phyloP scores from a whole-genome alignment of 2,113 vertebrate species.

The Choloepus hoffmanni region DNA sequence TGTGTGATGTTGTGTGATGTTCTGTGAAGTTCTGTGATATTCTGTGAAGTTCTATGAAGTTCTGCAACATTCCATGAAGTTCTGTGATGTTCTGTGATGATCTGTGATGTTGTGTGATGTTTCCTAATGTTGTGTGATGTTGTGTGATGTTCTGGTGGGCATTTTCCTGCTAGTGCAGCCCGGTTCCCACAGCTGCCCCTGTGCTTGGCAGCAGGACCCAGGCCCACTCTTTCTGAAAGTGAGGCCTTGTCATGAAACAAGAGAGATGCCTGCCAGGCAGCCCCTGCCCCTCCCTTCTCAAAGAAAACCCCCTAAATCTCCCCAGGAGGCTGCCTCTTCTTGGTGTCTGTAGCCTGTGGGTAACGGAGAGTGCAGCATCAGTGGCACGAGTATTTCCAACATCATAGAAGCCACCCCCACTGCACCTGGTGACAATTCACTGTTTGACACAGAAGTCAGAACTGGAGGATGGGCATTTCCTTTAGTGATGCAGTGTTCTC shows the following conservation, averaged over 20 bases:
- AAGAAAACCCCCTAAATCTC: not conserved
- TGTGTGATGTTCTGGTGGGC: not conserved
- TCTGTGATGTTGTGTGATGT: too few relatives aligned
- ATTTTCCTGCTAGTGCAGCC: not conserved
- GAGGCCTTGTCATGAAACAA: not conserved
- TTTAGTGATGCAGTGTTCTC: not conserved
- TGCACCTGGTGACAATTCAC: not conserved
- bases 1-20: too few relatives aligned
- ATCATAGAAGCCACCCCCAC: not conserved
- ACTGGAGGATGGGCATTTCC: not conserved
- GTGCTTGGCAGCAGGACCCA: constrained; percentile 7
- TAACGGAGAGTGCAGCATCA: not conserved
- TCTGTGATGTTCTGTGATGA: too few relatives aligned
- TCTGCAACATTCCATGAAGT: too few relatives aligned
- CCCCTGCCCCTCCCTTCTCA: not conserved
- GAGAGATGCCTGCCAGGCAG: not conserved
- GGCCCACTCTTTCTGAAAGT: constrained; percentile 30
- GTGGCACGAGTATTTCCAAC: not conserved
- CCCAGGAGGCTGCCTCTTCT: not conserved
- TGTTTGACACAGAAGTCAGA: not conserved
- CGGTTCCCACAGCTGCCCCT: not conserved
- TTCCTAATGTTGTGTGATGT: too few relatives aligned
- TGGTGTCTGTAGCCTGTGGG: not conserved
- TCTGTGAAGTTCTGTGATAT: too few relatives aligned
- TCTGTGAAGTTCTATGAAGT: too few relatives aligned